A percentile compares a stretch with the other conserved stretches of the same genome.
phyloP scores from a whole-genome alignment of 2,113 vertebrate genomes.

The Istiophorus platypterus region DNA sequence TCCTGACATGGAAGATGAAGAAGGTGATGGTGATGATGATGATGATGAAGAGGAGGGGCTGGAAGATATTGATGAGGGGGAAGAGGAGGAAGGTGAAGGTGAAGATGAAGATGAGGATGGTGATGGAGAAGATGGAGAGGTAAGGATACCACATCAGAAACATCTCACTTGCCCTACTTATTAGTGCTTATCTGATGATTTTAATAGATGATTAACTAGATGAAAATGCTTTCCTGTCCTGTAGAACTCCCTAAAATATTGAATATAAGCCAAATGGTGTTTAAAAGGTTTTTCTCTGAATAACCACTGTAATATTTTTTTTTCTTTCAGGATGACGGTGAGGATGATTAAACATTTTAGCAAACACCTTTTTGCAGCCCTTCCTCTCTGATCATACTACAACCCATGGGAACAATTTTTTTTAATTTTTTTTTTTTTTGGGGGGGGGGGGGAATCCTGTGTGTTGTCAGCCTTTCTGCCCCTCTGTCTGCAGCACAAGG shows the following conservation, averaged over 20 bases:
- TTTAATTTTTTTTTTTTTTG: conserved; percentile 65
- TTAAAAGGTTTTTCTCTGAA: not conserved
- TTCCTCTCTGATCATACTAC: conserved; percentile 47
- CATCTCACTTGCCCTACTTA: too few relatives aligned
- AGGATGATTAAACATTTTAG: conserved; percentile 93
- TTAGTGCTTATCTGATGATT: not conserved
- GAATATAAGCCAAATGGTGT: not conserved
- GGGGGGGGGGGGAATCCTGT: conserved; percentile 11
- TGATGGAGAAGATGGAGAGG: conserved; percentile 96
- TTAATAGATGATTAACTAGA: not conserved
- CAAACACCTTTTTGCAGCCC: conserved; percentile 72
- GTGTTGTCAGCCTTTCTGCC: conserved; percentile 73
- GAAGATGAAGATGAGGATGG: conserved; percentile 90
- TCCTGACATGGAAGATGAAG: conserved; percentile 98
- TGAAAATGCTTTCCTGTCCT: not conserved
- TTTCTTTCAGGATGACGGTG: conserved; percentile 91
- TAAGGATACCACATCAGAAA: conserved; percentile 60
- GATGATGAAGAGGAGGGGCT: conserved; percentile 96
- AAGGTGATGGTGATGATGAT: conserved; percentile 95
- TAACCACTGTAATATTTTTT: not conserved
- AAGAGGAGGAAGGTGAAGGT: conserved; percentile 94
- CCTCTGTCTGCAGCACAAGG: conserved; percentile 55
- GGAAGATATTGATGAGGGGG: conserved; percentile 98
- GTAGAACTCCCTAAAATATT: too few relatives aligned
- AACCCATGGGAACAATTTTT: conserved; percentile 90